Evolutionary conservation across 2,797 vertebrate genomes (phyloP).

Genomic region (Scolopax bukidnonensis): DNA sequence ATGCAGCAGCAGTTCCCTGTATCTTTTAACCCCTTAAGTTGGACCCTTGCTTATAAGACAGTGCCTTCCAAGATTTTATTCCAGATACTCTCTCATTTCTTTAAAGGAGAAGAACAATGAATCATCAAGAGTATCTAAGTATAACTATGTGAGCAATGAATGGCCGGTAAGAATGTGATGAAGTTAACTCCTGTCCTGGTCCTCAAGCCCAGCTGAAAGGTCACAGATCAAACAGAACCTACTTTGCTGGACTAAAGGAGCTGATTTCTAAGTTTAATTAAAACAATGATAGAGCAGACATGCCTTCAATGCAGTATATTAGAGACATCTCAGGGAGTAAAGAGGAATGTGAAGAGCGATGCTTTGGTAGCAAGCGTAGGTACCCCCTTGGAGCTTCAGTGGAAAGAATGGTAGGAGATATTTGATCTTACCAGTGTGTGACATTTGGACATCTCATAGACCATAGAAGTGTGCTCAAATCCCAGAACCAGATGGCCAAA

Average conservation of each 20-base stretch:
- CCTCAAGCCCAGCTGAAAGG: not conserved
- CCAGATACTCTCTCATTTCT: not conserved
- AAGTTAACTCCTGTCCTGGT: not conserved
- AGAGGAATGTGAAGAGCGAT: not conserved
- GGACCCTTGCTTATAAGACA: not conserved
- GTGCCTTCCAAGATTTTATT: not conserved
- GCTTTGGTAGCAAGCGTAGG: not conserved
- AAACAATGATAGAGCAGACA: not conserved
- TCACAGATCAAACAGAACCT: not conserved
- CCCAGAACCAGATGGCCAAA: not conserved
- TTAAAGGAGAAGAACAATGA: not conserved
- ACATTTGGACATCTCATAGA: not conserved
- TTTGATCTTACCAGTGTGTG: fast-evolving
- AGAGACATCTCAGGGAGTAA: not conserved
- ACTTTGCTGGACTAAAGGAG: not conserved
- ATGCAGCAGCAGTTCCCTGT: not conserved
- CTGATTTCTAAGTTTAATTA: not conserved
- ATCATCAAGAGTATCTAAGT: not conserved
- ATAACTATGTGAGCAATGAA: not conserved
- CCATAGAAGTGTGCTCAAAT: not conserved
- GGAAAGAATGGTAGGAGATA: not conserved
- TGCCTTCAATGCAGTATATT: not conserved
- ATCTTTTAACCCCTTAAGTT: not conserved
- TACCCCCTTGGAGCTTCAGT: fast-evolving
- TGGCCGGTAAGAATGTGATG: not conserved